Conservation (phyloP, 64 coral and sea anemone species). For the Anthopleura sola region DNA sequence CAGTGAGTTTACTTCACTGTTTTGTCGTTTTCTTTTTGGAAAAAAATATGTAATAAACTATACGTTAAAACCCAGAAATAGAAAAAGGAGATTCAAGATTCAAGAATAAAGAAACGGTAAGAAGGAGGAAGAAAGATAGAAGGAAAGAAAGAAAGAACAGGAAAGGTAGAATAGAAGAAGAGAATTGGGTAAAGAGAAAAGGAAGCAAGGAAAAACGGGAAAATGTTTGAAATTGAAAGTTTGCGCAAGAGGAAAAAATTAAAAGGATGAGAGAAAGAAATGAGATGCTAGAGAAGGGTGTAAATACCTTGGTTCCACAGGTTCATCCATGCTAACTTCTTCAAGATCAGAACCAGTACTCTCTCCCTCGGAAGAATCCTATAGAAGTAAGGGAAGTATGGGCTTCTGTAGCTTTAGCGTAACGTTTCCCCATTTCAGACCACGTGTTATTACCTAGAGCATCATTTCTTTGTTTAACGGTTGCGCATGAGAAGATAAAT, state of each 20-base stretch:
- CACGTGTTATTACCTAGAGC: no score
- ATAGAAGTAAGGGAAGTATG: neutral
- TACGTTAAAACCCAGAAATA: neutral
- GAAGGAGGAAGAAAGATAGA: neutral
- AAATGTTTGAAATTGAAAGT: no score
- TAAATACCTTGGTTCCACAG: neutral
- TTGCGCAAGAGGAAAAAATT: no score
- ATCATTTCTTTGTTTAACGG: no score
- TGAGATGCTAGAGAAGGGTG: neutral
- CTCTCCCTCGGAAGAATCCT: neutral
- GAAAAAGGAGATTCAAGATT: neutral
- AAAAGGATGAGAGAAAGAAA: neutral
- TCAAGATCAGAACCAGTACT: constrained; percentile 66
- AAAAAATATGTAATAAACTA: neutral
- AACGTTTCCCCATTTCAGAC: no score
- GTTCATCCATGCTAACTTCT: constrained; percentile 54
- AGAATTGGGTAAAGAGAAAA: no score
- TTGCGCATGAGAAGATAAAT: no score
- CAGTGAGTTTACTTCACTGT: constrained; percentile 89
- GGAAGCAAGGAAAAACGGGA: no score
- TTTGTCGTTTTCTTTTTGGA: constrained; percentile 34
- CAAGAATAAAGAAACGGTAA: neutral
- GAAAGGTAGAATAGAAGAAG: neutral
- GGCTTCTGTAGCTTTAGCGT: no score
- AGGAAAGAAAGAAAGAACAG: neutral